Evolutionary conservation across 2,888 invertebrate species (phyloP).

Genomic region (Aradus depressus): DNA sequence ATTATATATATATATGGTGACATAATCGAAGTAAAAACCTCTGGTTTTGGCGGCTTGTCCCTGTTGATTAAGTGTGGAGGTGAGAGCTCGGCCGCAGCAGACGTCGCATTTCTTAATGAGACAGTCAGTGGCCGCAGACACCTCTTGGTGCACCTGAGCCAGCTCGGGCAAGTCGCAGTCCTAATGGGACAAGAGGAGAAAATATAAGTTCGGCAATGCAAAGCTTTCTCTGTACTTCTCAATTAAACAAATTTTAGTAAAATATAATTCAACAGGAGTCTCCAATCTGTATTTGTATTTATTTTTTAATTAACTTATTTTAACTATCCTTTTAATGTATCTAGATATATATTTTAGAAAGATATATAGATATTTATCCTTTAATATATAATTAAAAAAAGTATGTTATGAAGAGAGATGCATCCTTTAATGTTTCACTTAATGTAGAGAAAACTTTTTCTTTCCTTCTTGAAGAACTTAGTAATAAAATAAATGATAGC

Average conservation of each 20-base stretch:
- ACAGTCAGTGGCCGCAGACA: slow-evolving; percentile 18
- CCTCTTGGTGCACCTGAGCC: slow-evolving; percentile 23
- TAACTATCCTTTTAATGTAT: too few relatives aligned
- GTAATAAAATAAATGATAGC: too few relatives aligned
- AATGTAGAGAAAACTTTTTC: too few relatives aligned
- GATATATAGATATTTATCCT: too few relatives aligned
- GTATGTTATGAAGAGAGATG: too few relatives aligned
- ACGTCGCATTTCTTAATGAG: slow-evolving; percentile 10
- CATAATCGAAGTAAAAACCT: too few relatives aligned
- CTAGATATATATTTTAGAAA: too few relatives aligned
- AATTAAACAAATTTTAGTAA: background rate
- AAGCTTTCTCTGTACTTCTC: background rate
- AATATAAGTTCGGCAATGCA: background rate
- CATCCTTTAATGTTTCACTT: too few relatives aligned
- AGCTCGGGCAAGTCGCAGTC: slow-evolving; percentile 21
- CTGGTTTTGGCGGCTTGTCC: slow-evolving; percentile 2
- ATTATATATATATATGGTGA: too few relatives aligned
- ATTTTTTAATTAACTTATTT: background rate
- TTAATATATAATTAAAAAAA: too few relatives aligned
- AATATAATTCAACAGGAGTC: background rate
- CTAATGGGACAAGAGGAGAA: background rate
- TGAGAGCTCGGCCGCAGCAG: background rate
- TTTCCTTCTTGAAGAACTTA: too few relatives aligned
- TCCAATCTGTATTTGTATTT: background rate
- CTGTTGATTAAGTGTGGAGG: background rate